These are phyloP conservation scores for Semaprochilodus insignis DNA, from an alignment of 2,797 vertebrate genomes.

Conservation along the genomic window DNA sequence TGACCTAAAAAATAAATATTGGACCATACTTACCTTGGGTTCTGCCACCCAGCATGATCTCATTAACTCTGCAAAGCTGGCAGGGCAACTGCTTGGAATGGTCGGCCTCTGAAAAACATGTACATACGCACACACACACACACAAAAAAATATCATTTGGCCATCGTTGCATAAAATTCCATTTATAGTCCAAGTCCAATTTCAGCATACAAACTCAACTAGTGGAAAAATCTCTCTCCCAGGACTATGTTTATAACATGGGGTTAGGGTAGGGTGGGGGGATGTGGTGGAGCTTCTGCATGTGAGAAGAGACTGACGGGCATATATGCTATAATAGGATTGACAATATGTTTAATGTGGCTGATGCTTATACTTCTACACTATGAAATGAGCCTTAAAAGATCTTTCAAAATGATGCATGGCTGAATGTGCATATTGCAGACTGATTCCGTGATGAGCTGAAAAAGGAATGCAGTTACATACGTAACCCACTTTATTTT, in stretches of 20 bases:
- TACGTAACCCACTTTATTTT: background rate
- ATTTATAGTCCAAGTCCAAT: conserved; percentile 24
- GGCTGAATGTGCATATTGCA: background rate
- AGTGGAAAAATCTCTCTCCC: conserved; percentile 16
- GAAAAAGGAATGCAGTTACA: background rate
- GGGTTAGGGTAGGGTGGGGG: background rate
- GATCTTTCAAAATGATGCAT: background rate
- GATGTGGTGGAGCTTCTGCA: background rate
- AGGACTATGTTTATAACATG: conserved; percentile 14
- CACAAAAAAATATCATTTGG: conserved; percentile 34
- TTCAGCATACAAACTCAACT: conserved; percentile 25
- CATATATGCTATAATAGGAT: conserved; percentile 11
- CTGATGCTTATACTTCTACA: conserved; percentile 16
- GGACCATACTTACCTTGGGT: conserved; percentile 83
- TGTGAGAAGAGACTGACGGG: background rate
- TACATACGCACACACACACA: background rate
- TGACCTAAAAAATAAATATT: background rate
- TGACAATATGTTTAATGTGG: conserved; percentile 22
- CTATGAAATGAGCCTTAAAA: background rate
- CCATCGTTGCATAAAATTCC: conserved; percentile 29
- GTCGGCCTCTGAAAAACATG: conserved; percentile 87
- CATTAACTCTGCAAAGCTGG: conserved; percentile 96
- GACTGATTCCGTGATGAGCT: background rate
- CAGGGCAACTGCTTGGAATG: conserved; percentile 95
- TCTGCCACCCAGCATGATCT: conserved; percentile 95